A percentile compares a stretch with the other conserved stretches of the same genome.
phyloP scores from a whole-genome alignment of 2,888 invertebrate species.

The Platycheirus rosarum region DNA sequence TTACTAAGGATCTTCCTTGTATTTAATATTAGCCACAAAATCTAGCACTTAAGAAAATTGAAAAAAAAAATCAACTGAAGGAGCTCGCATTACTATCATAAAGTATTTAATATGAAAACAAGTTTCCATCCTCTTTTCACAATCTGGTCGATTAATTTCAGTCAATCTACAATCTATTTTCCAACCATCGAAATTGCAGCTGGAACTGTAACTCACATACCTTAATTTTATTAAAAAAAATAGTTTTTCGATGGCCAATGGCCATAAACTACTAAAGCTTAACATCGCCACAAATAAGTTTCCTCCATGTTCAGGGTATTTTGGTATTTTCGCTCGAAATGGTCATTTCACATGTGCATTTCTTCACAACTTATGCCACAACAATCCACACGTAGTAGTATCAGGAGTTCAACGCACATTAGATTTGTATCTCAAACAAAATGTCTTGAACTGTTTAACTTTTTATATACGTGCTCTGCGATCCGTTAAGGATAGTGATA shows the following conservation, averaged over 20 bases:
- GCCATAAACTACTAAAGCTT: conserved; percentile 5
- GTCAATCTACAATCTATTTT: conserved; percentile 3
- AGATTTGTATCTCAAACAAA: conserved; percentile 22
- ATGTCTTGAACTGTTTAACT: conserved; percentile 29
- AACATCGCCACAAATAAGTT: conserved; percentile 16
- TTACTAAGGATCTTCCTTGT: too few relatives aligned
- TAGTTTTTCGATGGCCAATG: conserved; percentile 3
- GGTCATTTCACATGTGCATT: conserved; percentile 27
- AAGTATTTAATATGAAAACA: too few relatives aligned
- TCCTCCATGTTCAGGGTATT: neutral
- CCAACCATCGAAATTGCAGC: neutral
- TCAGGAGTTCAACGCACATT: conserved; percentile 15
- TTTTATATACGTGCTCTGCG: conserved; percentile 13
- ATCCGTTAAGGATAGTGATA: conserved; percentile 32
- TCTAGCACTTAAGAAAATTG: neutral
- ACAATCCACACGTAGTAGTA: conserved; percentile 6
- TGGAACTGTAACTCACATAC: conserved; percentile 14
- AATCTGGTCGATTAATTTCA: conserved; percentile 14
- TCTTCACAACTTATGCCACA: conserved; percentile 10
- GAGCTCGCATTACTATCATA: too few relatives aligned
- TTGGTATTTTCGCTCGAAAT: conserved; percentile 21
- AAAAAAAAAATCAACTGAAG: neutral
- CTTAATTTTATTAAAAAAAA: neutral
- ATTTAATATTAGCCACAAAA: too few relatives aligned
- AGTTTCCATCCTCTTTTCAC: neutral